Percentiles rank a stretch among this genome's conserved stretches.
phyloP scores from a whole-genome alignment of 2,888 invertebrate genomes.

The Yponomeuta malinellus region DNA sequence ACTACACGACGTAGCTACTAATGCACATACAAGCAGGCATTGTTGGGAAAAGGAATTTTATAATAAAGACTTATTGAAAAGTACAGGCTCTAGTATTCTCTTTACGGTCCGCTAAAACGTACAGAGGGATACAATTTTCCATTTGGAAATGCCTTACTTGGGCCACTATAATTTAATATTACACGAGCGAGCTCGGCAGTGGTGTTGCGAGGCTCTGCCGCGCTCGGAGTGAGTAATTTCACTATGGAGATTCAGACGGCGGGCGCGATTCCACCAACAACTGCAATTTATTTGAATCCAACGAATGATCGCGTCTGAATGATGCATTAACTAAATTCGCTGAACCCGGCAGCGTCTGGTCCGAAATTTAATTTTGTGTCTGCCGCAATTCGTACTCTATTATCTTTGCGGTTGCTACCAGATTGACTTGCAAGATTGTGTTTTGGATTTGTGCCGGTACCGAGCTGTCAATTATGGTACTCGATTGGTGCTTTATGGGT shows the following conservation, averaged over 20 bases:
- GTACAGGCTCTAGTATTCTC: slow-evolving; percentile 32
- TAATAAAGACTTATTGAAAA: slow-evolving; percentile 38
- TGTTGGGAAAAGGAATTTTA: slow-evolving; percentile 37
- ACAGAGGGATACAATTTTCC: slow-evolving; percentile 58
- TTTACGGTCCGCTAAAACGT: slow-evolving; percentile 39
- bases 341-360: slow-evolving; percentile 23
- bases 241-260: slow-evolving; percentile 55
- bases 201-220: slow-evolving; percentile 55
- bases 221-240: slow-evolving; percentile 65
- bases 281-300: slow-evolving; percentile 59
- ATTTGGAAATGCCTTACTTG: slow-evolving; percentile 65
- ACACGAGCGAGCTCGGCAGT: slow-evolving; percentile 47
- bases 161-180: slow-evolving; percentile 72
- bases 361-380: slow-evolving; percentile 21
- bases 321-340: slow-evolving; percentile 41
- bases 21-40: slow-evolving; percentile 14
- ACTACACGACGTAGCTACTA: slow-evolving; percentile 7
- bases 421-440: slow-evolving; percentile 29
- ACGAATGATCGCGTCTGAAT: slow-evolving; percentile 41
- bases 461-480: slow-evolving; percentile 29
- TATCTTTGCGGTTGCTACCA: slow-evolving; percentile 28
- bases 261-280: slow-evolving; percentile 33
- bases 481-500: slow-evolving; percentile 20
- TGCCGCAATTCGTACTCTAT: slow-evolving; percentile 19
- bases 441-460: slow-evolving; percentile 24